Base-by-base conservation (phyloP, 2,113 vertebrate genomes). In the Leptocoma aspasia region DNA sequence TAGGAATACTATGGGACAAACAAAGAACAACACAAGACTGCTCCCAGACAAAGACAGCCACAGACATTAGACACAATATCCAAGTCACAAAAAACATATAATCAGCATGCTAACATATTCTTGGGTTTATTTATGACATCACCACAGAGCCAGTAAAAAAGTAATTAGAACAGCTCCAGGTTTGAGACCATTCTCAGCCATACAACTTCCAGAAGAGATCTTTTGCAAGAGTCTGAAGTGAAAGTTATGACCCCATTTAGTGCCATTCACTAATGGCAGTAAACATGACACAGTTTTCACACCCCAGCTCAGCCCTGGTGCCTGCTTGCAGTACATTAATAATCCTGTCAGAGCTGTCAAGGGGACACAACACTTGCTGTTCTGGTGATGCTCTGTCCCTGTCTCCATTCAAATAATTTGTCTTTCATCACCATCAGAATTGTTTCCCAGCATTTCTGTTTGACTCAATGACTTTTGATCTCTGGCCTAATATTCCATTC, bases 341-440 rank as follows among this genome's bases (percentile, higher is more conserved):
- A 95, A 94, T 95, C 85, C 95, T 80, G 64, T 73, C 76, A 65
- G 20, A 76, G 56, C 35, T 95, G 91, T 83, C 70, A 95, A 63
- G 89, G 78, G 90, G 70, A 63, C 4, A 4, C 72, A 31, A 15
- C 27, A 10, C 45, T 95, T 76, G 63, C n/a, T 86, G 33, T 66
- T 86, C 78, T 44, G 53, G 76, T 60, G 70, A 86, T 3, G 37
- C 42, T 80, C 84, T 27, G 7, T 92, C 89, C 89, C 93, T 49
- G 50, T 83, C 89, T 92, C 77, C 86, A 78, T 65, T 53, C 23
- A 35, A 90, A 80, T 82, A 86, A 95, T 95, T 90, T 88, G 86
- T 73, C 88, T 95, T 91, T 93, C 63, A 78, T 68, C 63, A 56
- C 52, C 24, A 6, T 45, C 70, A 75, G 75, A 59, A 85, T 71